Conservation (phyloP, 2,113 vertebrate species). For the Plecotus auritus region DNA sequence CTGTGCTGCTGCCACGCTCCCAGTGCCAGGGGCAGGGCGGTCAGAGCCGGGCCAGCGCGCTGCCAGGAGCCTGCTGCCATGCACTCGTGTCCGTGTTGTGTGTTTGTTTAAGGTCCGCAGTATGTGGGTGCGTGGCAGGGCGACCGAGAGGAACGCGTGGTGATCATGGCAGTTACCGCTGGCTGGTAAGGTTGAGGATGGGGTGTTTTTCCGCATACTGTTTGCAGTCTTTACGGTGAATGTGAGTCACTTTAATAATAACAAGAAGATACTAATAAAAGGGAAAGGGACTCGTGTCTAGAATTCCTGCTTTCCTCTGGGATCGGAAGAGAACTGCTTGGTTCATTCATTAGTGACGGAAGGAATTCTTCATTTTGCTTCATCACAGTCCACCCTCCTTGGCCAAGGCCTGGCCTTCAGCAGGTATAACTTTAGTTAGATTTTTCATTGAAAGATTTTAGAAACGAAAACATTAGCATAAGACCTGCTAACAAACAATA, state of each 20-base stretch:
- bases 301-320: neutral
- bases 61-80: neutral
- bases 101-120: neutral
- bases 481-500: neutral
- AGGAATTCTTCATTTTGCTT: too few relatives aligned
- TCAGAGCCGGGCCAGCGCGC: rapidly evolving
- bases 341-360: neutral
- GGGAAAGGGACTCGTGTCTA: rapidly evolving
- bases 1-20: rapidly evolving
- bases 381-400: neutral
- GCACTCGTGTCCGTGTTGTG: rapidly evolving
- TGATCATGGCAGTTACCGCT: neutral
- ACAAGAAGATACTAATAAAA: neutral
- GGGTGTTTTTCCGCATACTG: neutral
- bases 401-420: neutral
- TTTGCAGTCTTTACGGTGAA: neutral
- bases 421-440: neutral
- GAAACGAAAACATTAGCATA: neutral
- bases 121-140: rapidly evolving
- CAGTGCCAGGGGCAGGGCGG: too few relatives aligned
- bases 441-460: neutral
- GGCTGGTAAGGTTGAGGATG: neutral
- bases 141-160: neutral
- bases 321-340: neutral
- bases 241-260: neutral